phyloP scores from a whole-genome alignment of 2,797 vertebrate species.

The Anas georgica region DNA sequence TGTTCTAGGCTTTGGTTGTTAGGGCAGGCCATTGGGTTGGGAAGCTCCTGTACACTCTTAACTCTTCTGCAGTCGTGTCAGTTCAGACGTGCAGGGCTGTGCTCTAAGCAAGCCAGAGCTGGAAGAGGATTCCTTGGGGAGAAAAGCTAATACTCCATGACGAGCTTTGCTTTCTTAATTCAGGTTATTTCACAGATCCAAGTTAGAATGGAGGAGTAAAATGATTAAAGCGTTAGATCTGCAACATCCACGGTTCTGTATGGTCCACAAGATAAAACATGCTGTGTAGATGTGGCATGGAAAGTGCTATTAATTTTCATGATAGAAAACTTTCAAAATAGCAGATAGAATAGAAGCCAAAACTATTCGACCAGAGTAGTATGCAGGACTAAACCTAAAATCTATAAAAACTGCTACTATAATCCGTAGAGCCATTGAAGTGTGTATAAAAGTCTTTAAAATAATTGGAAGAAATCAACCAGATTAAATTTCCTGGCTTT shows the following conservation, averaged over 20 bases:
- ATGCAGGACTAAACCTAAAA: background rate
- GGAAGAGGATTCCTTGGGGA: background rate
- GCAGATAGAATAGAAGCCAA: background rate
- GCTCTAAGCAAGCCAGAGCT: background rate
- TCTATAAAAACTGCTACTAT: background rate
- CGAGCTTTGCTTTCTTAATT: background rate
- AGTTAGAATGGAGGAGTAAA: background rate
- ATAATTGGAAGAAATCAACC: background rate
- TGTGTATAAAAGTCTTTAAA: background rate
- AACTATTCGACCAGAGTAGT: background rate
- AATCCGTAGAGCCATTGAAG: background rate
- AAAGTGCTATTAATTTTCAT: background rate
- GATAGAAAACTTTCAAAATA: background rate
- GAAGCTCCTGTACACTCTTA: background rate
- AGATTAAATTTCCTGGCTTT: background rate
- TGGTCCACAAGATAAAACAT: background rate
- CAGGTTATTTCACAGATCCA: background rate
- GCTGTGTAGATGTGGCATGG: background rate
- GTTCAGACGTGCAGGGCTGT: background rate
- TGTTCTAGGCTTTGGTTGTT: background rate
- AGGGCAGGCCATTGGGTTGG: background rate
- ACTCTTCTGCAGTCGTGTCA: background rate
- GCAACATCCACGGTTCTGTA: background rate
- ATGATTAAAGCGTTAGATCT: background rate
- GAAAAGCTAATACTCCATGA: rapidly evolving